These are phyloP conservation scores for Alcis repandata DNA, from an alignment of 2,888 invertebrate species.

Conservation along the genomic window DNA sequence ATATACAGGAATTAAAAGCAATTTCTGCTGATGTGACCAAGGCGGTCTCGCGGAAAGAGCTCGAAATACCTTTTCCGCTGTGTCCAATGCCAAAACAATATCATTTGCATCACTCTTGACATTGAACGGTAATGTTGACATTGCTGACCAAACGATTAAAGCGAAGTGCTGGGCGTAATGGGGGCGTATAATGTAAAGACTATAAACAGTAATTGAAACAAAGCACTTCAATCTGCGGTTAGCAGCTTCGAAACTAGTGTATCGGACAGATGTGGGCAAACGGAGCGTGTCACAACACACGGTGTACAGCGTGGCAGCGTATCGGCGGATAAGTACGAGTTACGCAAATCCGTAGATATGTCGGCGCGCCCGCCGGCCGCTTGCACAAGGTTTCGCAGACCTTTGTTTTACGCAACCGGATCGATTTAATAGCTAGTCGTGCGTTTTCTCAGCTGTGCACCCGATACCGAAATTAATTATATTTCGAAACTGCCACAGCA, in stretches of 20 bases:
- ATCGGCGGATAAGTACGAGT: constrained; percentile 85
- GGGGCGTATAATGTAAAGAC: constrained; percentile 9
- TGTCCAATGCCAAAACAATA: constrained; percentile 54
- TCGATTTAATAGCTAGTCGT: constrained; percentile 85
- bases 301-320: constrained; percentile 59
- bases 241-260: constrained; percentile 54
- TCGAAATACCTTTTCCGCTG: constrained; percentile 54
- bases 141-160: constrained; percentile 43
- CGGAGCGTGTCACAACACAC: constrained; percentile 82
- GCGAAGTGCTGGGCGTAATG: constrained; percentile 14
- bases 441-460: constrained; percentile 82
- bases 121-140: constrained; percentile 56
- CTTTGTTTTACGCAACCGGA: constrained; percentile 87
- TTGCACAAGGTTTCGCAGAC: constrained; percentile 86
- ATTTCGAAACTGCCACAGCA: constrained; percentile 60
- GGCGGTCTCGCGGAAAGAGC: constrained; percentile 55
- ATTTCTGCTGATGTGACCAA: constrained; percentile 50
- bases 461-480: constrained; percentile 65
- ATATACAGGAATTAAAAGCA: constrained; percentile 49
- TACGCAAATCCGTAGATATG: constrained; percentile 87
- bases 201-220: constrained; percentile 23
- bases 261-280: constrained; percentile 71
- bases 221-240: constrained; percentile 27
- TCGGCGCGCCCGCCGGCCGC: constrained; percentile 78
- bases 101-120: constrained; percentile 59